Percentiles rank a stretch among this genome's conserved stretches.
phyloP scores from a whole-genome alignment of 2,113 vertebrate species.

The Chaenocephalus aceratus region DNA sequence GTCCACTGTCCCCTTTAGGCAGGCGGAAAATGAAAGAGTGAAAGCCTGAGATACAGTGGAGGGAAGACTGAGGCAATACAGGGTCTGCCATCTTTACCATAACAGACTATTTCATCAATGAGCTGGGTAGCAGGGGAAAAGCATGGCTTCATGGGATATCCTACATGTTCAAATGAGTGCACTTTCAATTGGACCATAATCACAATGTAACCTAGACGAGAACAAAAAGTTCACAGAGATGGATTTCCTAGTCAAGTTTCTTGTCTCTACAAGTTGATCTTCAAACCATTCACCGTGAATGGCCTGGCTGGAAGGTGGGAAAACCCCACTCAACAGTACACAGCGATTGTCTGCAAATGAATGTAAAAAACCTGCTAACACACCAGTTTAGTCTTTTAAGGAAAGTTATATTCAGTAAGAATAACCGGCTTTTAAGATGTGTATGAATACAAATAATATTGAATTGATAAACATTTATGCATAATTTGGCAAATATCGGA shows the following conservation, averaged over 20 bases:
- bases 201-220: not conserved
- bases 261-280: constrained; percentile 27
- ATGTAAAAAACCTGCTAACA: constrained; percentile 22
- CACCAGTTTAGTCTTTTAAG: constrained; percentile 10
- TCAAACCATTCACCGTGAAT: not conserved
- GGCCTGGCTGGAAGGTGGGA: constrained; percentile 8
- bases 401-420: constrained; percentile 4
- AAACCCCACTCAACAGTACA: not conserved
- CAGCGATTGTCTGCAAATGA: constrained; percentile 15
- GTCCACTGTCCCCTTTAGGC: constrained; percentile 66
- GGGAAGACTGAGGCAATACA: constrained; percentile 29
- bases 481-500: not conserved
- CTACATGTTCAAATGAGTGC: not conserved
- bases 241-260: constrained; percentile 3
- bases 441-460: not conserved
- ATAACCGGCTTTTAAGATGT: not conserved
- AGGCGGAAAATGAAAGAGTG: constrained; percentile 54
- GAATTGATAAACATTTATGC: constrained; percentile 4
- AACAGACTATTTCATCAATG: constrained; percentile 4
- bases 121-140: not conserved
- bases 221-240: not conserved
- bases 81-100: constrained; percentile 27
- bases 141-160: not conserved
- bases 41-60: constrained; percentile 49
- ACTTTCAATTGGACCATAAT: not conserved